Conservation (phyloP, 2,888 invertebrate genomes). For the Dryadula phaetusa region DNA sequence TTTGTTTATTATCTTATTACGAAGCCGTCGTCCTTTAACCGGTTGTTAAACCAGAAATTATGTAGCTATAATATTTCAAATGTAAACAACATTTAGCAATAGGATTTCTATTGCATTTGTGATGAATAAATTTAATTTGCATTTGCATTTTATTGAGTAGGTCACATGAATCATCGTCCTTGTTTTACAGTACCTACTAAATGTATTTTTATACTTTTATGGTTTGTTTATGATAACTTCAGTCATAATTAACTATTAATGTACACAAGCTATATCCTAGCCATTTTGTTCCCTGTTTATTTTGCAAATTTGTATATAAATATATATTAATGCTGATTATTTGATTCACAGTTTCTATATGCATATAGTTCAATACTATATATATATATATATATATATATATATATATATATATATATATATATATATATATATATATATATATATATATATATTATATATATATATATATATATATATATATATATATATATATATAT, state of each 20-base stretch:
- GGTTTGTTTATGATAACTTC: neutral
- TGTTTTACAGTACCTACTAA: neutral
- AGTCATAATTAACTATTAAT: slow-evolving; percentile 7
- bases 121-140: slow-evolving; percentile 6
- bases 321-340: neutral
- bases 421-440: too few relatives aligned
- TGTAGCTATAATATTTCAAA: neutral
- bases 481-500: too few relatives aligned
- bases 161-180: slow-evolving; percentile 47
- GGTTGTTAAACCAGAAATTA: slow-evolving; percentile 15
- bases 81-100: neutral
- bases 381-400: too few relatives aligned
- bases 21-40: slow-evolving; percentile 15
- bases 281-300: neutral
- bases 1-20: slow-evolving; percentile 15
- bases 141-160: slow-evolving; percentile 21
- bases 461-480: too few relatives aligned
- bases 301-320: slow-evolving; percentile 5
- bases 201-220: neutral
- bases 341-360: neutral
- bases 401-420: too few relatives aligned
- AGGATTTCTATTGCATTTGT: slow-evolving; percentile 5
- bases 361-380: neutral
- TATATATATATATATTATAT: too few relatives aligned
- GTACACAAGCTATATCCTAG: neutral